Evolutionary conservation across 2,888 invertebrate species (phyloP).

Genomic region (Yponomeuta malinellus): DNA sequence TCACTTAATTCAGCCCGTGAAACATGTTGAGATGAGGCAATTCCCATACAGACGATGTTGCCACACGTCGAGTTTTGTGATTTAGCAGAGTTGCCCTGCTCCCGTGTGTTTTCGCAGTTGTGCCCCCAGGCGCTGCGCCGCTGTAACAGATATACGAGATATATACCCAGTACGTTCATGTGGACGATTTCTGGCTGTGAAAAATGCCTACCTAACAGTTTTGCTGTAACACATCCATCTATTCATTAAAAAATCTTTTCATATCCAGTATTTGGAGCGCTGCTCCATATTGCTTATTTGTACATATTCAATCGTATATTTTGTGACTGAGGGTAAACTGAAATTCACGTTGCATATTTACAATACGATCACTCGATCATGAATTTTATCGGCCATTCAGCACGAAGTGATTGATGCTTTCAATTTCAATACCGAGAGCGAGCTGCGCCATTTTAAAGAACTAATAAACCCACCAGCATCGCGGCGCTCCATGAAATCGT

Average conservation of each 20-base stretch:
- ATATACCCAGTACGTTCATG: not conserved
- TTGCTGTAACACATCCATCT: not conserved
- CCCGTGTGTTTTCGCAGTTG: constrained; percentile 17
- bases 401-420: constrained; percentile 2
- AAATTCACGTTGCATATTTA: constrained; percentile 3
- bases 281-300: not conserved
- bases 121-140: constrained; percentile 9
- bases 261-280: not conserved
- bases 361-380: constrained; percentile 2
- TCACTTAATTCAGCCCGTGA: constrained; percentile 28
- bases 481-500: constrained; percentile 37
- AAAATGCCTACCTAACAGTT: not conserved
- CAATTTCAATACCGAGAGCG: constrained; percentile 1
- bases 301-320: not conserved
- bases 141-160: not conserved
- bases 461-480: constrained; percentile 40
- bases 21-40: constrained; percentile 29
- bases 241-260: not conserved
- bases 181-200: not conserved
- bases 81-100: constrained; percentile 30
- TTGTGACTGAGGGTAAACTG: not conserved
- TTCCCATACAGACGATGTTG: constrained; percentile 30
- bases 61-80: constrained; percentile 37
- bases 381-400: constrained; percentile 5
- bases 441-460: constrained; percentile 14